These are phyloP conservation scores for Crocallis elinguaria DNA, from an alignment of 2,888 invertebrate species.

Conservation along the genomic window DNA sequence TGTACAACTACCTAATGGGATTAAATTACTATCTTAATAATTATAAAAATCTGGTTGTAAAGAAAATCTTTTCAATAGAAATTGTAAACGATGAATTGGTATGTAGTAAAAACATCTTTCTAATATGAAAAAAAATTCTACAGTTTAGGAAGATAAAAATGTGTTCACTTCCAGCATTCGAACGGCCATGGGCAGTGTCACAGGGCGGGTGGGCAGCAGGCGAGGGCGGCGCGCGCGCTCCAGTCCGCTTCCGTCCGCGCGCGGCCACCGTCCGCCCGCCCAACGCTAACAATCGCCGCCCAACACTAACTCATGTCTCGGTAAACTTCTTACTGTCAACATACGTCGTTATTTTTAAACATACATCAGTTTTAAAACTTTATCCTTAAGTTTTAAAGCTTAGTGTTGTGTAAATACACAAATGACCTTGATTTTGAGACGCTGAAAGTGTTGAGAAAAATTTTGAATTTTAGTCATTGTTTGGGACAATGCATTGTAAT, in stretches of 20 bases:
- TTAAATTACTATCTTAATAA: too few species aligned
- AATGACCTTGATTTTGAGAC: neutral
- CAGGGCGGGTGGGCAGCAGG: conserved; percentile 60
- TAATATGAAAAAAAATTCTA: neutral
- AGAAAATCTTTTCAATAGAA: too few species aligned
- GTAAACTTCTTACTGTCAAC: conserved; percentile 21
- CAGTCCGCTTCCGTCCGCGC: conserved; percentile 61
- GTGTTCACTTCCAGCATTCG: conserved; percentile 55
- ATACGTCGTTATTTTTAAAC: conserved; percentile 25
- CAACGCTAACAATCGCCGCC: neutral
- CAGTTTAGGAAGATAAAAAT: too few species aligned
- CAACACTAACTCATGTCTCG: conserved; percentile 27
- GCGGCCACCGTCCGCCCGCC: conserved; percentile 39
- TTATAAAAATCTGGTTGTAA: too few species aligned
- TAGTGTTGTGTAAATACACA: neutral
- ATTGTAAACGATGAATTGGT: neutral
- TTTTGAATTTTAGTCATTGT: neutral
- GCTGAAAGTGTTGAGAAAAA: neutral
- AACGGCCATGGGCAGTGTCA: conserved; percentile 46
- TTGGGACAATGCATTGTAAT: too few species aligned
- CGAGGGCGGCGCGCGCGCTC: conserved; percentile 72
- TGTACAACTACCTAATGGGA: too few species aligned
- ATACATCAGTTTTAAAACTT: neutral
- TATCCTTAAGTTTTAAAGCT: conserved; percentile 2
- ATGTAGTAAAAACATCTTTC: neutral